Evolutionary conservation across 1,140 invertebrate species (phyloP), one percentile per base, ranked within the genome.

Genomic region (Himalopsyche phryganea): DNA sequence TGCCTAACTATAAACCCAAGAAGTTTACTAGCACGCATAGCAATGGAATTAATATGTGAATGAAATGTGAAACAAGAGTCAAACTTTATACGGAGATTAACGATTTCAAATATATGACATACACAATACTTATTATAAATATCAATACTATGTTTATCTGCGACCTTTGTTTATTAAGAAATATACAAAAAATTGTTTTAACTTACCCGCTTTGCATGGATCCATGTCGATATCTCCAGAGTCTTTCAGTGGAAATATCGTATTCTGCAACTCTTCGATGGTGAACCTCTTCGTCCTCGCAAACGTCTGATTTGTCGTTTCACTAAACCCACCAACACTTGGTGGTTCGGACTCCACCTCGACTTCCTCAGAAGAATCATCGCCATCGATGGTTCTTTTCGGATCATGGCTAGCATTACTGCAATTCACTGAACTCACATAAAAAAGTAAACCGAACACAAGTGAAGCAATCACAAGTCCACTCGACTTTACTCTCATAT

Each of bases 121-220:
- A n/a, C n/a, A n/a, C n/a, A n/a, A n/a, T n/a, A n/a, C n/a, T n/a
- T n/a, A n/a, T n/a, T n/a, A n/a, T n/a, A n/a, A n/a, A n/a, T n/a
- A n/a, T n/a, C n/a, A n/a, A n/a, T n/a, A n/a, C n/a, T n/a, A n/a
- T n/a, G n/a, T n/a, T n/a, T n/a, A n/a, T n/a, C n/a, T n/a, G n/a
- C n/a, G n/a, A n/a, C n/a, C n/a, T n/a, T n/a, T n/a, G n/a, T n/a
- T n/a, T n/a, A n/a, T n/a, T n/a, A n/a, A n/a, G n/a, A n/a, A n/a
- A n/a, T n/a, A n/a, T n/a, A n/a, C n/a, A n/a, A n/a, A n/a, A n/a
- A n/a, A n/a, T 28, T 28, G 3, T 28, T 28, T 5, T 28, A 28
- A 28, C 83, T 87, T 76, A 90, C 88, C 87, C 68, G 88, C 86
- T 81, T 91, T 91, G 73, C 90, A 92, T 57, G 90, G 85, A 78